Base-by-base conservation (phyloP, 1,140 invertebrate species). In the Caenorhabditis tropicalis region DNA sequence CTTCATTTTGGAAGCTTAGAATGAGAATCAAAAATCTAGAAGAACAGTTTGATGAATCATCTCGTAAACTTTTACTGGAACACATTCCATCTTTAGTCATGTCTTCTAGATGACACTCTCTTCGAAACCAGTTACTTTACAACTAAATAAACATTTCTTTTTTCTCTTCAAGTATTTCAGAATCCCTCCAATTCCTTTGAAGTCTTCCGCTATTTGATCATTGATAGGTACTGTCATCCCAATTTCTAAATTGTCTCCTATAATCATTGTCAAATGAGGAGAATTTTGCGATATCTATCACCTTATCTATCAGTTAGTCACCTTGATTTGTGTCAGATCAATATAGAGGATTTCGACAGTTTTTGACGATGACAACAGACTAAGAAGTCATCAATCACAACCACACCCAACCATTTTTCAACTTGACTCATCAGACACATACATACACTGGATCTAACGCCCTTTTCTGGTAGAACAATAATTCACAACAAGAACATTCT, bases 221-320 rank as follows among this genome's bases (percentile, higher is more conserved):
- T 24, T 74, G 36, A 74, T 43, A 24, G 36, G n/a, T n/a, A n/a
- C n/a, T 27, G 3, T 65, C 19, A 9, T 15, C n/a, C 24, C 39
- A 43, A 43, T 58, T 58, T 27, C 9, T 12, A 58, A 29, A 29
- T 27, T 65, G 58, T 65, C 58, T 36, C 58, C 7, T 36, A 10
- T 33, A 3, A 33, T 65, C 33, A 33, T 65, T 36, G 9, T 29
- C 53, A 10, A 65, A n/a, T 51, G 58, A 27, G 29, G 16, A 33
- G 65, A 46, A 70, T 43, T 46, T 15, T 24, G 65, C 21, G n/a
- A 74, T 74, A 74, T 74, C 21, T 74, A 74, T 74, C 65, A 74
- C 65, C n/a, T 74, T 43, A 74, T 74, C 65, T 74, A 46, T 74
- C 65, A 74, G 43, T 74, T 74, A 74, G 65, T 74, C 65, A 74